phyloP scores from a whole-genome alignment of 2,888 invertebrate species.

The Callimorpha dominula region DNA sequence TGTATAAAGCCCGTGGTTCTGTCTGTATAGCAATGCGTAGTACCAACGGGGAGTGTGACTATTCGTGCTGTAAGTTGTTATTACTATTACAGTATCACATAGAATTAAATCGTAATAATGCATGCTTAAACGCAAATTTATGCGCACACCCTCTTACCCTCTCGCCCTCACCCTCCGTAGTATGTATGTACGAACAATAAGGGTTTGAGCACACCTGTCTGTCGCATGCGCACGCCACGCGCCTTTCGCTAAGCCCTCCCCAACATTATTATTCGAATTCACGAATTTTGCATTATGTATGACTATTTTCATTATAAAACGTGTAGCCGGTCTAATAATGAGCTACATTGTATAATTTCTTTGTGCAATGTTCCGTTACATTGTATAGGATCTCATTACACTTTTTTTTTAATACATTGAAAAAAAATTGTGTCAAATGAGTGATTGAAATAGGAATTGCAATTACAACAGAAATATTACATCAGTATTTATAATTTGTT shows the following conservation, averaged over 20 bases:
- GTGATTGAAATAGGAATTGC: neutral
- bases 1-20: neutral
- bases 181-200: slow-evolving; percentile 43
- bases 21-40: neutral
- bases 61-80: neutral
- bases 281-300: slow-evolving; percentile 44
- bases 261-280: slow-evolving; percentile 51
- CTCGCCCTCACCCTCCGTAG: slow-evolving; percentile 43
- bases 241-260: slow-evolving; percentile 56
- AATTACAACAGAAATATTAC: neutral
- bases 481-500: neutral
- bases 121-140: slow-evolving; percentile 42
- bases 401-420: neutral
- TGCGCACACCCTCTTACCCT: slow-evolving; percentile 48
- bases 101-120: slow-evolving; percentile 27
- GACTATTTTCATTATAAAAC: slow-evolving; percentile 51
- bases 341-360: slow-evolving; percentile 33
- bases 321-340: slow-evolving; percentile 39
- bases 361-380: slow-evolving; percentile 4
- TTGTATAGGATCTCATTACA: neutral
- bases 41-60: neutral
- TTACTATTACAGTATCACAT: neutral
- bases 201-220: slow-evolving; percentile 61
- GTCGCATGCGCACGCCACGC: slow-evolving; percentile 61
- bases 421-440: neutral